Evolutionary conservation across 2,888 invertebrate genomes (phyloP), one percentile per base, ranked within the genome.

Genomic region (Aethes cnicana): DNA sequence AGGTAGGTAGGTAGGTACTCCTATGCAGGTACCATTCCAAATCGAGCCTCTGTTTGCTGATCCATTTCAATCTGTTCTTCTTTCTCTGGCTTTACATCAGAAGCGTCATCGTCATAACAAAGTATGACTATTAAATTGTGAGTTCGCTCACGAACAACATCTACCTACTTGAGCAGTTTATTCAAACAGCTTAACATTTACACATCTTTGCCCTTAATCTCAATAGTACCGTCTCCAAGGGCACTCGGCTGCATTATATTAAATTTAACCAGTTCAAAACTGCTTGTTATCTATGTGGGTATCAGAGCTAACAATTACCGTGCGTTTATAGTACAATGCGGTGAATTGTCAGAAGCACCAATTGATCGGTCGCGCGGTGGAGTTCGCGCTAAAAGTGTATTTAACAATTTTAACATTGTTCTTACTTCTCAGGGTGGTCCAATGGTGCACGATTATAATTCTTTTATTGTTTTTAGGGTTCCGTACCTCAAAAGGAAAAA

Each of bases 291-390:
- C 79, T 79, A 72, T 74, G 63, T 74, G 69, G 78, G 72, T 71
- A 81, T 79, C 79, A 56, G 58, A 59, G 63, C 61, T 57, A 59
- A 68, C 74, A 73, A 78, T 79, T 74, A 77, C 70, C 63, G 65
- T 64, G 61, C 59, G 62, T 69, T 56, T 54, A 26, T 44, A 54
- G 56, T 32, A 41, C 53, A 37, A 54, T 47, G 54, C 49, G 39
- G 39, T 47, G 56, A 53, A 61, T 53, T 46, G 37, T 18, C 42
- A 30, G 42, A 26, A 23, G 48, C 46, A 50, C 62, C 55, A 57
- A 53, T 59, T 60, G 61, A 59, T 63, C 62, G 61, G 55, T 52
- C 47, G 47, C 35, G 49, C 61, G 58, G 56, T 56, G 58, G 64
- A 62, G 59, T 57, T 58, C 55, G 32, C 49, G 56, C 58, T 59